These are phyloP conservation scores for Benthosema pterotum DNA, from an alignment of 2,797 vertebrate genomes.

Conservation along the genomic window DNA sequence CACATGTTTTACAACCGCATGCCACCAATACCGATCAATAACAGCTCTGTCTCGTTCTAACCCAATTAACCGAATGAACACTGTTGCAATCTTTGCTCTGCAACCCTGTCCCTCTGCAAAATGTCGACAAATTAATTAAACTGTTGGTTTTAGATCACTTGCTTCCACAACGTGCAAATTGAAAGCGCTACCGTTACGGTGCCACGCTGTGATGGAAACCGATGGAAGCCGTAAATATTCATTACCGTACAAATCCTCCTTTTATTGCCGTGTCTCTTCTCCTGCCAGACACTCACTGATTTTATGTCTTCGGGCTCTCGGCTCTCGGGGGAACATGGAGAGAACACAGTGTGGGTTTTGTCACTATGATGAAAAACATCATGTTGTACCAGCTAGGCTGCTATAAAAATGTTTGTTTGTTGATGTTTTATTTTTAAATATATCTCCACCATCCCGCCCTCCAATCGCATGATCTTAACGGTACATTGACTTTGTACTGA, in stretches of 20 bases:
- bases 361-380: constrained; percentile 46
- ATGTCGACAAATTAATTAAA: constrained; percentile 39
- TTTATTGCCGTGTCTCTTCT: constrained; percentile 41
- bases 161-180: neutral
- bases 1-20: constrained; percentile 25
- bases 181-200: constrained; percentile 28
- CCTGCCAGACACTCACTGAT: constrained; percentile 11
- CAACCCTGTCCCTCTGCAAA: constrained; percentile 16
- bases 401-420: constrained; percentile 31
- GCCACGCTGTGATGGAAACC: constrained; percentile 29
- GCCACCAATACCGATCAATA: constrained; percentile 43
- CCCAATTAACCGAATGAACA: constrained; percentile 42
- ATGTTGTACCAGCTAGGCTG: constrained; percentile 40
- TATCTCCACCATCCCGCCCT: constrained; percentile 24
- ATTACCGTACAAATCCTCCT: constrained; percentile 52
- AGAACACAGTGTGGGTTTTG: constrained; percentile 42
- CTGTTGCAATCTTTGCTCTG: constrained; percentile 35
- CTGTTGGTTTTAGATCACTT: constrained; percentile 36
- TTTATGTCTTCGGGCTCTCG: constrained; percentile 39
- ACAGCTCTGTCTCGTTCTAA: constrained; percentile 19
- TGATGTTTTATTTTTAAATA: constrained; percentile 7
- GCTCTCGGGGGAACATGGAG: constrained; percentile 6
- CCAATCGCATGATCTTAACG: constrained; percentile 25
- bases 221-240: constrained; percentile 48
- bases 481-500: constrained; percentile 4